Percentiles rank a stretch among this genome's conserved stretches.
phyloP scores from a whole-genome alignment of 2,113 vertebrate species.

The Chitala chitala region DNA sequence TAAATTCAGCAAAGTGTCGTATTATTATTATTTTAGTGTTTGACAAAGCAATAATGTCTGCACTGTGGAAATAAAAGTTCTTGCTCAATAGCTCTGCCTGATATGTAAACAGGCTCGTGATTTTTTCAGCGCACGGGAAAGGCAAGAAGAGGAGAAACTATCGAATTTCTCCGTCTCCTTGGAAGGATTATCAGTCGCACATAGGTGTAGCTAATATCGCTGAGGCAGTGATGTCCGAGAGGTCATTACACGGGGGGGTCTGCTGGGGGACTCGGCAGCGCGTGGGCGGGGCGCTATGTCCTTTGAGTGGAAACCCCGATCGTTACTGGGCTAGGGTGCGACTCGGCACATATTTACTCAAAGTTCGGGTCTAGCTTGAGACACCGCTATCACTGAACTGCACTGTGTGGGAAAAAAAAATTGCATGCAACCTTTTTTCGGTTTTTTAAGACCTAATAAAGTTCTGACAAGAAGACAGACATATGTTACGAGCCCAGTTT shows the following conservation, averaged over 20 bases:
- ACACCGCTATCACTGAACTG: constrained; percentile 5
- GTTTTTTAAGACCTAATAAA: not conserved
- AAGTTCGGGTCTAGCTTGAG: not conserved
- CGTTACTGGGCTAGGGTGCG: not conserved
- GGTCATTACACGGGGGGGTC: not conserved
- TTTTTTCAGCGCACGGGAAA: not conserved
- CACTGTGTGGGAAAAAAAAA: not conserved
- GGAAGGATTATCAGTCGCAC: not conserved
- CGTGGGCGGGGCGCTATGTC: not conserved
- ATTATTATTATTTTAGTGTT: not conserved
- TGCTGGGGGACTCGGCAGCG: not conserved
- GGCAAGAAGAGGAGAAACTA: not conserved
- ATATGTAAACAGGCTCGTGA: not conserved
- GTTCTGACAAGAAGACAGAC: not conserved
- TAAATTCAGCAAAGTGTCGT: not conserved
- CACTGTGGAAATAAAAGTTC: not conserved
- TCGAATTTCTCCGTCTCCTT: not conserved
- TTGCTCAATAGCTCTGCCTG: too few species aligned
- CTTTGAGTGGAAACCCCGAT: not conserved
- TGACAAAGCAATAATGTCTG: not conserved
- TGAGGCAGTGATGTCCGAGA: not conserved
- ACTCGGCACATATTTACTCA: not conserved
- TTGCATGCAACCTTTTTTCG: not conserved
- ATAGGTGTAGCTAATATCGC: not conserved
- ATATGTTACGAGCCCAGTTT: not conserved